Evolutionary conservation across 23 tunicate genomes (phyloP).

Genomic region (Halocynthia roretzi): DNA sequence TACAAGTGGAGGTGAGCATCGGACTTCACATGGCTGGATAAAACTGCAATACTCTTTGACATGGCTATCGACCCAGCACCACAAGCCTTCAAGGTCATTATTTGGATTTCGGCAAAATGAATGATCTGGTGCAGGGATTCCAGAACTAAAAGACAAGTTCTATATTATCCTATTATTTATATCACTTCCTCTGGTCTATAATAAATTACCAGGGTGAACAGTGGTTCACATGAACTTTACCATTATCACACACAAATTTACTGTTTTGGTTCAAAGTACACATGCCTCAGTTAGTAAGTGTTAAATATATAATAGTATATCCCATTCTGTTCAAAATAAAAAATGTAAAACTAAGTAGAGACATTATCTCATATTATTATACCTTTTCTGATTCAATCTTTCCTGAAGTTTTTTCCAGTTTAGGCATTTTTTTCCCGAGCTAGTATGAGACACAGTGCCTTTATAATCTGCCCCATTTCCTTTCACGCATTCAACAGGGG

Average conservation of each 20-base stretch:
- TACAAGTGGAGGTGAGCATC: slow-evolving; percentile 50
- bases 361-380: too few species aligned
- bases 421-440: slow-evolving; percentile 46
- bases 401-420: slow-evolving; percentile 36
- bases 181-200: too few species aligned
- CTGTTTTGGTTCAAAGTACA: neutral
- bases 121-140: slow-evolving; percentile 44
- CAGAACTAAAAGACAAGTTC: slow-evolving; percentile 20
- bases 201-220: too few species aligned
- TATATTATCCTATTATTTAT: too few species aligned
- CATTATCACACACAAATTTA: neutral
- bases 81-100: slow-evolving; percentile 35
- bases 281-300: neutral
- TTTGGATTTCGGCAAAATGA: slow-evolving; percentile 80
- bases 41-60: slow-evolving; percentile 55
- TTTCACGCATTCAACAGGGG: slow-evolving; percentile 43
- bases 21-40: slow-evolving; percentile 30
- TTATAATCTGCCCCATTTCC: slow-evolving; percentile 50
- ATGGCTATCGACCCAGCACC: slow-evolving; percentile 60
- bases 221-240: neutral
- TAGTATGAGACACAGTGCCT: slow-evolving; percentile 46
- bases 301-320: too few species aligned
- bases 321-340: too few species aligned
- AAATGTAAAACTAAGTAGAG: too few species aligned
- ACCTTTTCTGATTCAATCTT: neutral